Evolutionary conservation across 2,113 vertebrate genomes (phyloP).

Genomic region (Pelvicachromis taeniatus): DNA sequence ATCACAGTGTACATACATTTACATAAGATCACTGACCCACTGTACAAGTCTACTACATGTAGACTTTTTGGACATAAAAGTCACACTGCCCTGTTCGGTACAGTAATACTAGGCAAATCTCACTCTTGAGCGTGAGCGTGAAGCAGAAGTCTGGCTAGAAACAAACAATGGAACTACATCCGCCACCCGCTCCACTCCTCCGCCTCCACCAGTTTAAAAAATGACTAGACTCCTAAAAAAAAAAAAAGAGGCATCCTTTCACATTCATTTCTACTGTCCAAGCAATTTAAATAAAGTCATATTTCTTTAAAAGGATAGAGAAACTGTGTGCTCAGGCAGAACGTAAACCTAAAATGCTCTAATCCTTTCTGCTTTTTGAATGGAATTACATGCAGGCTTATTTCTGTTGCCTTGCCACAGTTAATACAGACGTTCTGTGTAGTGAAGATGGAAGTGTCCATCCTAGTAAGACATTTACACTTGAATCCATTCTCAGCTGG

Average conservation of each 20-base stretch:
- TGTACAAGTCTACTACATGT: background rate
- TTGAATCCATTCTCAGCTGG: background rate
- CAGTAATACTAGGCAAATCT: background rate
- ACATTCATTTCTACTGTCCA: background rate
- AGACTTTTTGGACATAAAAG: background rate
- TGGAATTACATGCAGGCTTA: conserved; percentile 15
- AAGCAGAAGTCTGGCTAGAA: background rate
- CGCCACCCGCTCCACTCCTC: background rate
- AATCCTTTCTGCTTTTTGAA: conserved; percentile 17
- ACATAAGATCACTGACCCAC: background rate
- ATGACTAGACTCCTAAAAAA: background rate
- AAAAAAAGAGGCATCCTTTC: background rate
- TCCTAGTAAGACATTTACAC: background rate
- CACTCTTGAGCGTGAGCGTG: background rate
- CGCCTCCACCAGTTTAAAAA: background rate
- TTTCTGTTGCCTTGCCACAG: background rate
- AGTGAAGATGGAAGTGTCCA: background rate
- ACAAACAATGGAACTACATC: background rate
- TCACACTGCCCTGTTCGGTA: background rate
- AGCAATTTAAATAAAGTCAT: conserved; percentile 19
- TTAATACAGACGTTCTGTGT: background rate
- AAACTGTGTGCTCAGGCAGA: conserved; percentile 16
- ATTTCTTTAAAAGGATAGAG: background rate
- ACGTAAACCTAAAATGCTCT: conserved; percentile 28
- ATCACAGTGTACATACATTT: background rate